phyloP scores from a whole-genome alignment of 2,113 vertebrate genomes.

The Bagarius yarrelli region DNA sequence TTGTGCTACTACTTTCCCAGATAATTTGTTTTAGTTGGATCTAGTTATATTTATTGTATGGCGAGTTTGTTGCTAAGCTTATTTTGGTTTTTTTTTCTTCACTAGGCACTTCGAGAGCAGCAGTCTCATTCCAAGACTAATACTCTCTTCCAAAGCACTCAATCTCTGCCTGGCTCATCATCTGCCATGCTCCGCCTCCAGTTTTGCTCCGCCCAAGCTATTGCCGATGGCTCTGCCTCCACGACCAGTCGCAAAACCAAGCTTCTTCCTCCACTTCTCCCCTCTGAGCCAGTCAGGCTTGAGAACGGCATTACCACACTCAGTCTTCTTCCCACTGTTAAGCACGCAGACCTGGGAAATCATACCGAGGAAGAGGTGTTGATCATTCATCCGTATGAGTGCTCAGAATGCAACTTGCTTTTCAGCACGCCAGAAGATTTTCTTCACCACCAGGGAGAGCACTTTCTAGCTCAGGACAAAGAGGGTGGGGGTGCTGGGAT shows the following conservation, averaged over 20 bases:
- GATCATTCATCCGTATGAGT: conserved; percentile 83
- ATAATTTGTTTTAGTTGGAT: neutral
- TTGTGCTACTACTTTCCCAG: no score
- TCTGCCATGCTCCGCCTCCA: conserved; percentile 76
- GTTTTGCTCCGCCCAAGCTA: conserved; percentile 74
- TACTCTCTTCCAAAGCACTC: conserved; percentile 61
- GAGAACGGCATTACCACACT: conserved; percentile 44
- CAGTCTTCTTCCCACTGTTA: conserved; percentile 58
- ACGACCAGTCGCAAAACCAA: conserved; percentile 56
- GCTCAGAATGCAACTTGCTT: conserved; percentile 82
- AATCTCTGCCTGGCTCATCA: conserved; percentile 59
- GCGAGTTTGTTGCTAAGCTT: neutral
- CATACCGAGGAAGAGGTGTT: conserved; percentile 63
- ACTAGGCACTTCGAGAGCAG: conserved; percentile 60
- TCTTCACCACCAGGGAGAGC: conserved; percentile 86
- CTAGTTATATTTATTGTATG: neutral
- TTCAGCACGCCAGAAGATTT: conserved; percentile 86
- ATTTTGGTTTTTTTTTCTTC: neutral
- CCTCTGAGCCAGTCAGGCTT: conserved; percentile 43
- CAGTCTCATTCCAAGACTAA: conserved; percentile 53
- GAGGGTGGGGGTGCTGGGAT: conserved; percentile 71
- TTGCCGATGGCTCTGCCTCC: conserved; percentile 63
- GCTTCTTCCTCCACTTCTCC: conserved; percentile 58
- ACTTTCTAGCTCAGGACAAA: conserved; percentile 82
- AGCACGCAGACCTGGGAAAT: conserved; percentile 28